Conservation (phyloP, 2,888 invertebrate species). For the Axea sp. region DNA sequence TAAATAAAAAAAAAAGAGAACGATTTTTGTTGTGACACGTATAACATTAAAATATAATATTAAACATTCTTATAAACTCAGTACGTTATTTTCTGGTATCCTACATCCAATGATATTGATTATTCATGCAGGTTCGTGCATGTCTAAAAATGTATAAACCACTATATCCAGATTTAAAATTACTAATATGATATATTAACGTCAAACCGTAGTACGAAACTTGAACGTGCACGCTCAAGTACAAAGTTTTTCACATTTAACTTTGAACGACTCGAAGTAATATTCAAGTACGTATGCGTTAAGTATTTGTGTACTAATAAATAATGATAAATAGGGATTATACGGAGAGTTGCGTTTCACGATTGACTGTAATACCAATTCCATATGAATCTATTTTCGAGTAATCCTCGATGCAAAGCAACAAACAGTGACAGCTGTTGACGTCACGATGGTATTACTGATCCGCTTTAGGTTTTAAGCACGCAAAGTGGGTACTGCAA, state of each 20-base stretch:
- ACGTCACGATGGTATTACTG: conserved; percentile 65
- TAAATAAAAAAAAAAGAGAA: no score
- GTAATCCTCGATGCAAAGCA: conserved; percentile 76
- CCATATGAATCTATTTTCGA: conserved; percentile 73
- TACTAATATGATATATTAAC: no score
- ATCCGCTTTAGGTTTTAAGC: conserved; percentile 62
- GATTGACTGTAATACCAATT: conserved; percentile 67
- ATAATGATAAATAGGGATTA: conserved; percentile 74
- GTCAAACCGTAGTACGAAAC: no score
- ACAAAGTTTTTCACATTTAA: conserved; percentile 10
- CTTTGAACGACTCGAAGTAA: conserved; percentile 12
- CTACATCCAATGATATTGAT: no score
- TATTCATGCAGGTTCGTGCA: no score
- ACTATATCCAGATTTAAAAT: no score
- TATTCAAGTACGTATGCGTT: conserved; percentile 11
- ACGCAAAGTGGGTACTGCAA: conserved; percentile 59
- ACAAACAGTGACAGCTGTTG: conserved; percentile 78
- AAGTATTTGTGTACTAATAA: conserved; percentile 57
- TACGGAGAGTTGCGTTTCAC: conserved; percentile 70
- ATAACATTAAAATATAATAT: no score
- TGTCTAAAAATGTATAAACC: no score
- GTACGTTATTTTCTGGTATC: no score
- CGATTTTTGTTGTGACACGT: no score
- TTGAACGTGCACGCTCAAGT: no score
- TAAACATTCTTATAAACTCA: no score